phyloP scores from a whole-genome alignment of 2,797 vertebrate genomes.

The Chrysocyon brachyurus region DNA sequence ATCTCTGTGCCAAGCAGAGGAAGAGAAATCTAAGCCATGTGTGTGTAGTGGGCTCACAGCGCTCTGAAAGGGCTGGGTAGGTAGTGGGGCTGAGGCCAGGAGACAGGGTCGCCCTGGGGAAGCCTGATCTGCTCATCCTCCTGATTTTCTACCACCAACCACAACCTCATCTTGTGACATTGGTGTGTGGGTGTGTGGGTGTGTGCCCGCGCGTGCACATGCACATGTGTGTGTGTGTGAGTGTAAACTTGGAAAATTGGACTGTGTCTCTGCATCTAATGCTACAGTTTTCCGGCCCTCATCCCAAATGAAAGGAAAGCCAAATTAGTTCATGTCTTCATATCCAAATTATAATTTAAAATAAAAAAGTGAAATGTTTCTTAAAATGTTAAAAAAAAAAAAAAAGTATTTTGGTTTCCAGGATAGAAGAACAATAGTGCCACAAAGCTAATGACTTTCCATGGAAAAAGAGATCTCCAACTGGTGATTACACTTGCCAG shows the following conservation, averaged over 20 bases:
- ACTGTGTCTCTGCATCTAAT: not conserved
- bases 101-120: not conserved
- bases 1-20: not conserved
- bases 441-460: not conserved
- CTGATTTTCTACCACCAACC: not conserved
- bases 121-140: not conserved
- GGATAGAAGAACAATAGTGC: not conserved
- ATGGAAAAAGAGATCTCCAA: not conserved
- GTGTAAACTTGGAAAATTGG: not conserved
- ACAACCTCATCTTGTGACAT: not conserved
- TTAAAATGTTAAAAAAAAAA: not conserved
- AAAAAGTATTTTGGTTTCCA: not conserved
- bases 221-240: not conserved
- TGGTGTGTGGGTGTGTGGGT: not conserved
- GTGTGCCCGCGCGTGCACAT: rapidly evolving
- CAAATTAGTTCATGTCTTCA: not conserved
- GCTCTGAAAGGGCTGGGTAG: not conserved
- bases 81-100: not conserved
- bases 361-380: constrained; percentile 7
- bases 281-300: not conserved
- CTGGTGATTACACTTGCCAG: no score
- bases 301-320: not conserved
- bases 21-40: constrained; percentile 68
- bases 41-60: not conserved
- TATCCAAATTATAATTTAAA: not conserved